Evolutionary conservation across 2,888 invertebrate genomes (phyloP), one percentile per base, ranked within the genome.

Genomic region (Dione vanillae): DNA sequence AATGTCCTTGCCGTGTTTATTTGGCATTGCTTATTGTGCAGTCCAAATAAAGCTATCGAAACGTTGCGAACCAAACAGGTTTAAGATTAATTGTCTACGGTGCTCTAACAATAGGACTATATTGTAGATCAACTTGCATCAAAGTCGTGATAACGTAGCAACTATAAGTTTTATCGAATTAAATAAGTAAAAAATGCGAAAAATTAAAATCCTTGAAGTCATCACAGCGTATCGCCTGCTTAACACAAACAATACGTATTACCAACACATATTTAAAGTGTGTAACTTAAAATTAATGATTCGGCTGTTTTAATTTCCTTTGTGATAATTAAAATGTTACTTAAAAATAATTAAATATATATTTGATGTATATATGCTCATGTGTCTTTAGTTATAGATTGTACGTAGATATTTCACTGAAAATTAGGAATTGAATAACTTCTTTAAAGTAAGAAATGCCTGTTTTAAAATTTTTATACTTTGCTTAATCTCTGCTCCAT

Each of bases 11-110:
- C 12, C 62, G 62, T 65, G 64, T 72, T 20, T 16, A 52, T 59
- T 59, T 59, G 43, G 52, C 67, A 59, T 70, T 70, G 70, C 47
- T 41, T 65, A 70, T 65, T 70, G 65, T 72, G 66, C 51, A 64
- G 40, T 16, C 67, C 64, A 52, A 72, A 72, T 67, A 67, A 59
- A 67, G 67, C 52, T 70, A 72, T 70, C 70, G 64, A 47, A 54
- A 65, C 40, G 27, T 41, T 47, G 54, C 52, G 12, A 2, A 20
- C 58, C 62, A 41, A 70, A 68, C 43, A 20, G 51, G 52, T 58
- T 72, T 27, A 62, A 70, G 64, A 67, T 70, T 65, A 52, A 72
- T 67, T 58, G 16, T 58, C 67, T 67, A 59, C 67, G 41, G 47
- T 67, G n/a, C 51, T 56, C 45, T n/a, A 45, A 72, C 70, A 72